Evolutionary conservation across 2,888 invertebrate genomes (phyloP), one percentile per base, ranked within the genome.

Genomic region (Aphodius granarius): DNA sequence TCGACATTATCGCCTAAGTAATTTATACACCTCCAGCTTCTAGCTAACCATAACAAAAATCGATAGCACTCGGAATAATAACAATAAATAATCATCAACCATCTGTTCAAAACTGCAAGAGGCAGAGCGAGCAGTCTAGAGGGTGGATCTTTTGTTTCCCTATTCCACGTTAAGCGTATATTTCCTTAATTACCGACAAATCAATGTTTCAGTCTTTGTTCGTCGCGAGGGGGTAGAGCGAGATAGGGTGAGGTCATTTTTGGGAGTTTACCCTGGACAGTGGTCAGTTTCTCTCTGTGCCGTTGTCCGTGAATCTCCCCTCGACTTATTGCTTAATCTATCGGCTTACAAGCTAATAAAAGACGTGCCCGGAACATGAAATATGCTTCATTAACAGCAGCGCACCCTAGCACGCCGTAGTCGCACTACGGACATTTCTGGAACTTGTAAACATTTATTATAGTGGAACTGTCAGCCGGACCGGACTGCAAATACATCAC

Each of bases 281-380:
- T 82, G 86, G 86, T 85, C 86, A 86, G 82, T 84, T 82, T 78
- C 80, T 78, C 80, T 78, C 84, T 83, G 80, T 83, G 82, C 83
- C 84, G 84, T 84, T 83, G 43, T 43, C 43, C 21, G 68, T 20
- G 68, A 22, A 68, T 82, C 83, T 82, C 84, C 84, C 85, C 84
- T 83, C 85, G 80, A 85, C 84, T 86, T 85, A 86, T 85, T 85
- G 85, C 86, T 86, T 86, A 86, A 86, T 87, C 87, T 86, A 84
- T 83, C 84, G 83, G 84, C 85, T 85, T 85, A 84, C 84, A 82
- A 82, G 84, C 85, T 85, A 85, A 85, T 85, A 81, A 80, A 79
- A 79, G 77, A 78, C 78, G 78, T 79, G 77, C 77, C 81, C 79
- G 78, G 77, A 76, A 76, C 78, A 76, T 76, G 80, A 81, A 83